Base-by-base conservation (phyloP, 2,888 invertebrate genomes). In the Clusia tigrina region DNA sequence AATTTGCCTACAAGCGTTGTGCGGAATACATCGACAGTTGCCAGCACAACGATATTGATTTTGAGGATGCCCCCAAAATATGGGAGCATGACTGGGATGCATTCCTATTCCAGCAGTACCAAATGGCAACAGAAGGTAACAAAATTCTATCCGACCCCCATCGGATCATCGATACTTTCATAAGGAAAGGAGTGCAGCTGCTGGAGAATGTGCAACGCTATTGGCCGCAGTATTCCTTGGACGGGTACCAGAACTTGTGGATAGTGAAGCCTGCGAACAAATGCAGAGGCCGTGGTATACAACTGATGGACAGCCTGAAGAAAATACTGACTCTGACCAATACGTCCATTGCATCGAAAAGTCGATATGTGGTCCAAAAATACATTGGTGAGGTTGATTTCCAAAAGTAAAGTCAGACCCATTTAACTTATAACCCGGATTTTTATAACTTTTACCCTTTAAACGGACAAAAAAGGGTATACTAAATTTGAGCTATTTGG, bases 211-310 rank as follows among this genome's bases (percentile, higher is more conserved):
- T 95, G 73, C 85, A 86, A 17, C 88, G 87, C 62, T 89, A 87
- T 77, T 94, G 93, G 91, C 93, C 94, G 0, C 94, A 94, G 79
- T 88, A 92, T 70, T 89, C 90, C 37, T 64, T 93, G 69, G 96
- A 97, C 80, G 97, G 96, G 0, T 87, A 89, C 64, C 87, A 89
- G 63, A 96, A 96, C 82, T 89, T 96, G 70, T 97, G 97, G 96
- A 96, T 97, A 67, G 89, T 96, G 64, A 97, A 97, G 81, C 96
- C 96, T 0, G 96, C 96, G 0, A 95, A 95, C 73, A 94, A 94
- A 80, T 96, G 96, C 71, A 88, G 96, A 10, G 96, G 97, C 0
- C 87, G 93, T 76, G 96, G 96, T 56, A 96, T 97, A 68, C 90
- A 91, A 54, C 86, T 96, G 55, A 90, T 94, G 87, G 93, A 94